phyloP scores from a whole-genome alignment of 2,797 vertebrate species.

The Rhinichthys osculus region DNA sequence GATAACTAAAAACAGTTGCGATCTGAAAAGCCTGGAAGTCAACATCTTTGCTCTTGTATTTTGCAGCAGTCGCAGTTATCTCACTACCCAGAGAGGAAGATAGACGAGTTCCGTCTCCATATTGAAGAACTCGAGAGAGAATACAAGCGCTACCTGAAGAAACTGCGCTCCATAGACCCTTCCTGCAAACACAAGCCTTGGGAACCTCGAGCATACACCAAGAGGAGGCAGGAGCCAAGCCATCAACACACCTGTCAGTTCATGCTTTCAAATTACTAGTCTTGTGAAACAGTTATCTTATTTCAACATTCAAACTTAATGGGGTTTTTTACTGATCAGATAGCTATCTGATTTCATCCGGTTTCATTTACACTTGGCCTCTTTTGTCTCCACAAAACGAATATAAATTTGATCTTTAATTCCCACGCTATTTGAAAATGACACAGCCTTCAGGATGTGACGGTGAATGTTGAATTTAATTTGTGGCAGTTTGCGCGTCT shows the following conservation, averaged over 20 bases:
- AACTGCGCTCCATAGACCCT: constrained; percentile 78
- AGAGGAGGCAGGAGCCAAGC: constrained; percentile 67
- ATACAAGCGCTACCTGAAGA: constrained; percentile 78
- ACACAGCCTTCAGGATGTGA: too few relatives aligned
- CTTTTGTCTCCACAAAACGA: background rate
- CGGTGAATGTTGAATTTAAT: too few relatives aligned
- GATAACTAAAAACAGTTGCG: background rate
- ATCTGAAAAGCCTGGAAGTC: too few relatives aligned
- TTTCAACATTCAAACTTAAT: background rate
- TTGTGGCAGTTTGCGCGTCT: too few relatives aligned
- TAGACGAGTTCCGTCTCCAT: constrained; percentile 78
- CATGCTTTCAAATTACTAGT: background rate
- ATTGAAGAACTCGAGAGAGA: constrained; percentile 79
- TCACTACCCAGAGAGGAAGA: constrained; percentile 85
- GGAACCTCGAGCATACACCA: constrained; percentile 79
- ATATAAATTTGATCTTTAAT: background rate
- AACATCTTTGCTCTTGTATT: background rate
- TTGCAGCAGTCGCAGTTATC: constrained; percentile 82
- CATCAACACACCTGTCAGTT: constrained; percentile 59
- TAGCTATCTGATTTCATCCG: background rate
- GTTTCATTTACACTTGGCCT: background rate
- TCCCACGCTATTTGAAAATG: background rate
- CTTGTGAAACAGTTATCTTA: background rate
- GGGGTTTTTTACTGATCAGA: background rate
- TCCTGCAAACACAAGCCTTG: constrained; percentile 80